A percentile compares a stretch with the other conserved stretches of the same genome.
These are phyloP conservation scores for Lerema accius DNA, from an alignment of 1,140 invertebrate genomes.

Conservation along the genomic window DNA sequence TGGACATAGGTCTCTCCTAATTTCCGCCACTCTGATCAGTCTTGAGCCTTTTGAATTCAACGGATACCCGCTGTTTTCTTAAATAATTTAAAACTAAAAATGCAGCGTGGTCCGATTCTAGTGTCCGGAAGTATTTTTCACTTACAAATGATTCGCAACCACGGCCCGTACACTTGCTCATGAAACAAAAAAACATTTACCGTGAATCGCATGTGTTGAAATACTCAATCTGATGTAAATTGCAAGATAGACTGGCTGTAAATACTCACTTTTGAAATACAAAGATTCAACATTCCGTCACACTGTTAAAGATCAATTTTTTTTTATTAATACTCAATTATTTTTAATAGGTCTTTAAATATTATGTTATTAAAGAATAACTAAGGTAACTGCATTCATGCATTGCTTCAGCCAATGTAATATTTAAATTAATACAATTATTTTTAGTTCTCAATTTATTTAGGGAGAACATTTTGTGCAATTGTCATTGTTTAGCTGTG, in stretches of 20 bases:
- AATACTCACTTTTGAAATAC: constrained; percentile 48
- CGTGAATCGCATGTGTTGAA: background rate
- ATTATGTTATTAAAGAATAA: constrained; percentile 9
- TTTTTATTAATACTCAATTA: background rate
- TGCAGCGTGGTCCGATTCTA: too few relatives aligned
- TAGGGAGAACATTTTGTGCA: too few relatives aligned
- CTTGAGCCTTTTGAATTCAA: too few relatives aligned
- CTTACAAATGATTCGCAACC: constrained; percentile 28
- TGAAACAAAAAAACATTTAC: background rate
- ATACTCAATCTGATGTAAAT: background rate
- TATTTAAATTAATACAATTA: constrained; percentile 8
- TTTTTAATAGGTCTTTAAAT: background rate
- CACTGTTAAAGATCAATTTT: constrained; percentile 37
- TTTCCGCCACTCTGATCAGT: too few relatives aligned
- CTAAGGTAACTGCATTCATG: too few relatives aligned
- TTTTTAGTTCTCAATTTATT: background rate
- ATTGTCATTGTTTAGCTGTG: too few relatives aligned
- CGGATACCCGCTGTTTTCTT: background rate
- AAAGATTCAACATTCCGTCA: constrained; percentile 44
- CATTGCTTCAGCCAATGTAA: too few relatives aligned
- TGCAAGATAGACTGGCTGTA: background rate
- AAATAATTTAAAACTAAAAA: too few relatives aligned
- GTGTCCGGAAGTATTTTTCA: background rate
- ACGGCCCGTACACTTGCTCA: constrained; percentile 32
- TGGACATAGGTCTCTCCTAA: too few relatives aligned